A percentile compares a stretch with the other conserved stretches of the same genome.
Evolutionary conservation across 2,797 vertebrate species (phyloP).

Genomic region (Chlorospingus flavigularis): DNA sequence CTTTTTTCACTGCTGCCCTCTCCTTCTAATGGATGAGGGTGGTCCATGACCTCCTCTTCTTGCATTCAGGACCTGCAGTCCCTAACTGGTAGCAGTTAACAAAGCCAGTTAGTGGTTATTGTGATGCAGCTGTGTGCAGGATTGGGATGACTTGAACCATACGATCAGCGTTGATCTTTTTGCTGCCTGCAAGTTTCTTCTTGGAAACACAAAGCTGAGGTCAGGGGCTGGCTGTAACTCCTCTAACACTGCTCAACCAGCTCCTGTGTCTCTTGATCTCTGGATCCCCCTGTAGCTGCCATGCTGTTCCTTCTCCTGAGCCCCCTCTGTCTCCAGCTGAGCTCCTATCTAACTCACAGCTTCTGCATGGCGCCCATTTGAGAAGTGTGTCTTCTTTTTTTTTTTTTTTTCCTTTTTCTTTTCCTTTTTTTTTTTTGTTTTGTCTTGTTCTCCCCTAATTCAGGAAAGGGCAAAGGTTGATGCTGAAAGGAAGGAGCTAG

Average conservation of each 20-base stretch:
- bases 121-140: neutral
- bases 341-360: neutral
- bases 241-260: neutral
- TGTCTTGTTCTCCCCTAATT: conserved; percentile 75
- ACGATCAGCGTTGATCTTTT: neutral
- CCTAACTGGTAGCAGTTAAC: neutral
- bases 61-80: neutral
- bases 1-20: neutral
- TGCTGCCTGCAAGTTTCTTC: neutral
- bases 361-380: conserved; percentile 76
- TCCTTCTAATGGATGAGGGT: neutral
- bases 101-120: neutral
- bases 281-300: accelerated
- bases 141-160: neutral
- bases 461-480: conserved; percentile 96
- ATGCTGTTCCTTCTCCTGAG: accelerated
- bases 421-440: conserved; percentile 26
- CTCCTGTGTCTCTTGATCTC: neutral
- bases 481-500: conserved; percentile 89
- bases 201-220: neutral
- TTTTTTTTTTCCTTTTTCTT: neutral
- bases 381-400: conserved; percentile 70
- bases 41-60: neutral
- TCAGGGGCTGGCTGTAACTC: neutral
- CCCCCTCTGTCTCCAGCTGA: neutral